Evolutionary conservation across 2,888 invertebrate species (phyloP).

Genomic region (Anthrax anthrax): DNA sequence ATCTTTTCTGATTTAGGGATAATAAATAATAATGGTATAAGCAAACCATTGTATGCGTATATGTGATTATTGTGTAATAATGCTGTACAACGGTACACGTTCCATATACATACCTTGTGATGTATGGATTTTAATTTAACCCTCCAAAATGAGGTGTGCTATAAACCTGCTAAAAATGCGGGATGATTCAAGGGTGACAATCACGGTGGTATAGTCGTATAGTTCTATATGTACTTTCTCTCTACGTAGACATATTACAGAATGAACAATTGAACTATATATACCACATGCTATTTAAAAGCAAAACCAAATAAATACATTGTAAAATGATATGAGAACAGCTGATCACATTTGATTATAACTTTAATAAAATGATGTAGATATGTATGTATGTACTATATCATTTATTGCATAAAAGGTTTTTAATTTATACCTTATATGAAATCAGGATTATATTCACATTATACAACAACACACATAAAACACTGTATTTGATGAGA

Average conservation of each 20-base stretch:
- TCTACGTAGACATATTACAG: neutral
- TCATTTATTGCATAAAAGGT: too few relatives aligned
- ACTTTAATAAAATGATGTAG: too few relatives aligned
- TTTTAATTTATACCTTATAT: too few relatives aligned
- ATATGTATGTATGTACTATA: too few relatives aligned
- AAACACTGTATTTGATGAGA: too few relatives aligned
- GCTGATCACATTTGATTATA: neutral
- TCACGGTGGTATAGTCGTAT: neutral
- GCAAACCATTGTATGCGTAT: neutral
- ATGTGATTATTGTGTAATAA: neutral
- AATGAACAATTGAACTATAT: neutral
- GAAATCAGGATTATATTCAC: too few relatives aligned
- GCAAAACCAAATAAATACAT: neutral
- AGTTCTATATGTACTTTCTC: too few relatives aligned
- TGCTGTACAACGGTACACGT: neutral
- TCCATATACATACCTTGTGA: too few relatives aligned
- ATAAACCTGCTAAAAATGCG: neutral
- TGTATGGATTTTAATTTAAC: too few relatives aligned
- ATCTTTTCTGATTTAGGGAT: neutral
- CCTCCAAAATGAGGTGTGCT: neutral
- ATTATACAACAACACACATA: too few relatives aligned
- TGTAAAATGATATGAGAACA: neutral
- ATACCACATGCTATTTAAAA: neutral
- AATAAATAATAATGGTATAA: neutral
- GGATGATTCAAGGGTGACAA: neutral